These are phyloP conservation scores for Neodiprion fabricii DNA, from an alignment of 1,140 invertebrate genomes.

Conservation along the genomic window DNA sequence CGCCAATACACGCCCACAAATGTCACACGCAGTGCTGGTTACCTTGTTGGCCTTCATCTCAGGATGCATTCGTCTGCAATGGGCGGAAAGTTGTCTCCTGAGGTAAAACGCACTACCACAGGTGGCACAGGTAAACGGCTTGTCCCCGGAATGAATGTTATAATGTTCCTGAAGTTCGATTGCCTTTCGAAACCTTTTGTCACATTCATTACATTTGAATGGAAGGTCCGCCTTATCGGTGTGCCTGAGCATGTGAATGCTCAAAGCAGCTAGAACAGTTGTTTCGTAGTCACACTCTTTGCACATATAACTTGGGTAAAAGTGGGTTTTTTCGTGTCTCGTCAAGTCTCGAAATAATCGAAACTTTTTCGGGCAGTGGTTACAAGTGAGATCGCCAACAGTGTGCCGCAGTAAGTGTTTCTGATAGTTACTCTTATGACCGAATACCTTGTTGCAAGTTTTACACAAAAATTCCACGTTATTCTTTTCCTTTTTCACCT, in stretches of 20 bases:
- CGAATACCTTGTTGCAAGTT: constrained; percentile 54
- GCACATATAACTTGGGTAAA: constrained; percentile 53
- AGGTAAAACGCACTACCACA: constrained; percentile 65
- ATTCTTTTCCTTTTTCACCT: constrained; percentile 38
- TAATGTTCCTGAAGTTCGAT: constrained; percentile 58
- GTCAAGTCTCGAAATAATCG: constrained; percentile 52
- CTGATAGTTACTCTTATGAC: constrained; percentile 54
- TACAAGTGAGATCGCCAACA: constrained; percentile 52
- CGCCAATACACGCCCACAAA: constrained; percentile 57
- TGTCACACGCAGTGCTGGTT: constrained; percentile 57
- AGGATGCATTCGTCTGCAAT: constrained; percentile 51
- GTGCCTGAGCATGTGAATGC: constrained; percentile 54
- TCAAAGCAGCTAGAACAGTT: constrained; percentile 50
- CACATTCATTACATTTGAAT: constrained; percentile 68
- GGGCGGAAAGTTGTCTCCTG: constrained; percentile 51
- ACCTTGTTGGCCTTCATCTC: constrained; percentile 55
- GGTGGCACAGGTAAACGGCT: constrained; percentile 65
- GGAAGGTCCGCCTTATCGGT: constrained; percentile 59
- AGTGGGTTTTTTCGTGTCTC: constrained; percentile 59
- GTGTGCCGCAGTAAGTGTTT: constrained; percentile 53
- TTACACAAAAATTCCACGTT: constrained; percentile 49
- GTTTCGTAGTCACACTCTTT: constrained; percentile 59
- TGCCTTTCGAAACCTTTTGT: constrained; percentile 67
- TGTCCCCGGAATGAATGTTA: constrained; percentile 60
- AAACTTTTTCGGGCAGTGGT: constrained; percentile 56